Evolutionary conservation across 1,140 invertebrate species (phyloP).

Genomic region (Heliconius congener): DNA sequence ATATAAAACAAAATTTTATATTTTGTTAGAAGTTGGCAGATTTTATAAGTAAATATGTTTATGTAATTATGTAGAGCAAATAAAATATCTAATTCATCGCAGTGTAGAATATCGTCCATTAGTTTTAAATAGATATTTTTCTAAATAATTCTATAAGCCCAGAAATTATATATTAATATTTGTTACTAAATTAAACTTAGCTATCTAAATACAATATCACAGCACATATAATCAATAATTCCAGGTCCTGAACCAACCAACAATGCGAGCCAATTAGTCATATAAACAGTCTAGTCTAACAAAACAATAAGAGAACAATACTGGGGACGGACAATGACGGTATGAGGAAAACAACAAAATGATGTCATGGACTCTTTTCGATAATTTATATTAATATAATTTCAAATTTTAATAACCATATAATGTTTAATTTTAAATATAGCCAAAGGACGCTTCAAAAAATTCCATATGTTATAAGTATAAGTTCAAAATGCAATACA

Average conservation of each 20-base stretch:
- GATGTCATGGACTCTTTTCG: neutral
- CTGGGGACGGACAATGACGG: slow-evolving; percentile 3
- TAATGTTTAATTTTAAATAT: neutral
- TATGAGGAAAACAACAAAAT: slow-evolving; percentile 6
- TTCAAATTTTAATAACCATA: neutral
- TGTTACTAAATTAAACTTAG: too few relatives aligned
- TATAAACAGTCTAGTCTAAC: slow-evolving; percentile 8
- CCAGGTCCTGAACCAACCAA: neutral
- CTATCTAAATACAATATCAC: neutral
- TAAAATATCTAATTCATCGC: too few relatives aligned
- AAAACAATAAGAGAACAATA: slow-evolving; percentile 12
- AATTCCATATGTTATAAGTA: too few relatives aligned
- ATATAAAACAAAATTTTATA: too few relatives aligned
- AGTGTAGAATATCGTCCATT: too few relatives aligned
- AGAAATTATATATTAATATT: too few relatives aligned
- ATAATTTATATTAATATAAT: neutral
- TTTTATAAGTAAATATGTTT: too few relatives aligned
- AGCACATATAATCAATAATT: neutral
- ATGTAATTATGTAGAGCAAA: too few relatives aligned
- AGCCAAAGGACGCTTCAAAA: neutral
- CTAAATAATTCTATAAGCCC: too few relatives aligned
- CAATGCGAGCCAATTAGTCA: slow-evolving; percentile 7
- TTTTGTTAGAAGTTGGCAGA: too few relatives aligned
- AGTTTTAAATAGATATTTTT: too few relatives aligned
- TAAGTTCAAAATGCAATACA: too few relatives aligned